A percentile compares a stretch with the other conserved stretches of the same genome.
These are phyloP conservation scores for Therioaphis trifolii DNA, from an alignment of 2,888 invertebrate species.

Conservation along the genomic window DNA sequence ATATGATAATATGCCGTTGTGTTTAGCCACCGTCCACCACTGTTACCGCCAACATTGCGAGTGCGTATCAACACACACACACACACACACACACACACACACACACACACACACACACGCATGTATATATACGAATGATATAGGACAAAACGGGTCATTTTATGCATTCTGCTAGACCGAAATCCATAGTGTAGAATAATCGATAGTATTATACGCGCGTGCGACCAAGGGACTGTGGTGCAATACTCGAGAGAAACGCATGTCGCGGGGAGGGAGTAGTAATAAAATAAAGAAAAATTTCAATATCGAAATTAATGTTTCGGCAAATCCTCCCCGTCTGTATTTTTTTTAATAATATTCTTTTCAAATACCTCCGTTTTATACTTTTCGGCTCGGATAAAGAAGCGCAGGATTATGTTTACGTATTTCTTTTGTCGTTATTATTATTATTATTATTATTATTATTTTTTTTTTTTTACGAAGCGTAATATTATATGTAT, in stretches of 20 bases:
- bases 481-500: constrained; percentile 17
- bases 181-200: constrained; percentile 15
- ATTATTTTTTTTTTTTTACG: too few relatives aligned
- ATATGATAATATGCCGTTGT: too few relatives aligned
- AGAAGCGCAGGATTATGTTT: constrained; percentile 23
- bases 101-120: too few relatives aligned
- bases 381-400: constrained; percentile 15
- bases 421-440: constrained; percentile 51
- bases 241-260: too few relatives aligned
- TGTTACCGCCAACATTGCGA: background rate
- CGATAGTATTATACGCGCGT: background rate
- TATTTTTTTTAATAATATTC: constrained; percentile 48
- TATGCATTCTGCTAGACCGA: background rate
- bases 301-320: constrained; percentile 53
- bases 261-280: background rate
- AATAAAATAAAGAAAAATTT: constrained; percentile 53
- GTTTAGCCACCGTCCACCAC: background rate
- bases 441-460: too few relatives aligned
- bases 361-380: constrained; percentile 21
- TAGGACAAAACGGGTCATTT: background rate
- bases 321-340: constrained; percentile 41
- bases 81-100: too few relatives aligned
- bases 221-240: background rate
- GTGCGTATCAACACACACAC: too few relatives aligned
- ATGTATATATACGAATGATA: too few relatives aligned